A percentile compares a stretch with the other conserved stretches of the same genome.
phyloP scores from a whole-genome alignment of 2,888 invertebrate species.

The Drosophila helvetica region DNA sequence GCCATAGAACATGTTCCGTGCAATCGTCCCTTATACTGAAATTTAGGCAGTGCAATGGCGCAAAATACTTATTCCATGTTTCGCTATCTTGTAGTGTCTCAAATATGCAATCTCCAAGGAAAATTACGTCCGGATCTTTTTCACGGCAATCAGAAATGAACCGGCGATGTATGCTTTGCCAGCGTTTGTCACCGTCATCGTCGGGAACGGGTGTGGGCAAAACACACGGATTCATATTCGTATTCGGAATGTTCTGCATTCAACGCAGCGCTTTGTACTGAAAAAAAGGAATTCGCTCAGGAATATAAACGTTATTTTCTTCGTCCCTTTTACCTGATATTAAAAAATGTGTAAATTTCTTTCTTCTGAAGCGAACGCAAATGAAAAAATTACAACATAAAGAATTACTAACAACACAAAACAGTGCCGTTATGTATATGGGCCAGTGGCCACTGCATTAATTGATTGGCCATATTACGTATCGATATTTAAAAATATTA shows the following conservation, averaged over 20 bases:
- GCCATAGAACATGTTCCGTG: constrained; percentile 95
- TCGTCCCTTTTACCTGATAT: not conserved
- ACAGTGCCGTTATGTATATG: not conserved
- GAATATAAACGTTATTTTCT: not conserved
- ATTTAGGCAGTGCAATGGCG: constrained; percentile 95
- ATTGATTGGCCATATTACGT: not conserved
- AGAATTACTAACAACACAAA: not conserved
- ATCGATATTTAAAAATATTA: not conserved
- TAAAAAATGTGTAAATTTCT: not conserved
- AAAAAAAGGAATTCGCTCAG: constrained; percentile 3
- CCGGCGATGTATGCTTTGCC: constrained; percentile 87
- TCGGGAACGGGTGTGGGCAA: constrained; percentile 89
- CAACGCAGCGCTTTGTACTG: constrained; percentile 4
- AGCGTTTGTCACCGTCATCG: constrained; percentile 91
- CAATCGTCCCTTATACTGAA: constrained; percentile 93
- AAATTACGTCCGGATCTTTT: constrained; percentile 96
- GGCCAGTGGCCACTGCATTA: not conserved
- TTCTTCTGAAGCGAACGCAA: not conserved
- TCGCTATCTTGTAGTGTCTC: constrained; percentile 92
- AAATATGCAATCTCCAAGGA: constrained; percentile 95
- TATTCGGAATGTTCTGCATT: constrained; percentile 2
- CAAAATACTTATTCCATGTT: constrained; percentile 95
- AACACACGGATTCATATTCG: constrained; percentile 89
- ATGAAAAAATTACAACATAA: not conserved
- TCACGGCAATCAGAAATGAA: constrained; percentile 93